Base-by-base conservation (phyloP, 1,140 invertebrate species). In the Eciton burchellii region DNA sequence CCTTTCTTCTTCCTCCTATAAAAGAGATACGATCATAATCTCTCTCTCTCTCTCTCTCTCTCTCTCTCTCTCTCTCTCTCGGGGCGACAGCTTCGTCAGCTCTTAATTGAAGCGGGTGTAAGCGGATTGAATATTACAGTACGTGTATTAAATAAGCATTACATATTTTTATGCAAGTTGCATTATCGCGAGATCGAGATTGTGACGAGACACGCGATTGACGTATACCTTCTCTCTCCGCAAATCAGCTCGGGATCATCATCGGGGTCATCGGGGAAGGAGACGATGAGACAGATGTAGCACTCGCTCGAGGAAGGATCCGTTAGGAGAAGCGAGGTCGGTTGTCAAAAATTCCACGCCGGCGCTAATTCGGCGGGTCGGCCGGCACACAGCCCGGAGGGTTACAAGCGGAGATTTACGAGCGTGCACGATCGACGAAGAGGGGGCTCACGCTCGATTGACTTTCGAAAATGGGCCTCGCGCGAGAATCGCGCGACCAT, bases 391-490 rank as follows among this genome's bases (percentile, higher is more conserved):
- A 86, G n/a, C 47, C 66, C 74, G 41, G 77, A 60, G 63, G 66
- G 72, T 84, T 84, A 70, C 59, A 76, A 86, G 86, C n/a, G 74
- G 74, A 88, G 86, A 88, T 86, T 88, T 86, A 88, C 82, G 86
- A 88, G 84, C 82, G 85, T 43, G 49, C 62, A 65, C 85, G 85
- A 84, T 84, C 76, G 82, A 86, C 84, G 82, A 72, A 71, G 81
- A 70, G 65, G 79, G 81, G 81, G 68, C 84, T 86, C 76, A 88
- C 86, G 86, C 60, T 88, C 86, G 86, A 88, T 88, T 88, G 86
- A 87, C 86, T 88, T 84, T 84, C 82, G 74, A 88, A 88, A 88
- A 88, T 88, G 85, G 81, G 85, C 66, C 85, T 77, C 66, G 81
- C 77, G 84, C 63, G 57, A 68, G 59, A 63, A 68, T 82, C 68